Evolutionary conservation across 2,113 vertebrate genomes (phyloP).

Genomic region (chimpanzee (Pan troglodytes)): NHGRI_mPanTro3-v2.1_pri NC_072402.2:174361501-174362000

Average conservation of each 20-base stretch:
- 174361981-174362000: background rate
- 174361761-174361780: background rate
- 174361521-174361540: background rate
- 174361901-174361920: background rate
- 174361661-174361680: background rate
- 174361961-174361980: background rate
- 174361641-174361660: background rate
- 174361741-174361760: background rate
- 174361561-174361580: too few relatives aligned
- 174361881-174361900: background rate
- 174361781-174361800: background rate
- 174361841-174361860: fast-evolving
- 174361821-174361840: background rate
- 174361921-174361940: background rate
- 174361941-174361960: background rate
- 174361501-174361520: fast-evolving
- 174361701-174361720: background rate
- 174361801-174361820: background rate
- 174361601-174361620: background rate
- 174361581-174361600: background rate
- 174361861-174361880: background rate
- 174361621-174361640: fast-evolving
- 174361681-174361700: background rate
- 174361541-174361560: background rate
- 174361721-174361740: background rate